Evolutionary conservation across 2,113 vertebrate species (phyloP).

Genomic region (Cairina moschata): DNA sequence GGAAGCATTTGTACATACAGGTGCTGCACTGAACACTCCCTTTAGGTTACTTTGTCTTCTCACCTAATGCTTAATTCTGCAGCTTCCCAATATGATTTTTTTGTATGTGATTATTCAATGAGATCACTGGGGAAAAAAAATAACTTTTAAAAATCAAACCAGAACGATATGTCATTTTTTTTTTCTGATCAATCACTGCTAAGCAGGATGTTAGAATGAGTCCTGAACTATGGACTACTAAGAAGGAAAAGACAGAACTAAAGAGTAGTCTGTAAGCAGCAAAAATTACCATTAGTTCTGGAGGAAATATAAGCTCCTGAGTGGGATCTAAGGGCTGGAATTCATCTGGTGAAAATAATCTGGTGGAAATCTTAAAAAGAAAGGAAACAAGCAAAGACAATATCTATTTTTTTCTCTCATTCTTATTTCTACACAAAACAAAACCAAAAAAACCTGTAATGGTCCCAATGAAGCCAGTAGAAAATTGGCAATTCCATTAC

Average conservation of each 20-base stretch:
- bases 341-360: slow-evolving; percentile 73
- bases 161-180: background rate
- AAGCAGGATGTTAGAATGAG: background rate
- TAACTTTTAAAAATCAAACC: background rate
- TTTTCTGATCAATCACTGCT: background rate
- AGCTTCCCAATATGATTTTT: background rate
- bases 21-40: background rate
- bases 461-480: background rate
- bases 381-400: background rate
- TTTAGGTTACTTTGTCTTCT: background rate
- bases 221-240: background rate
- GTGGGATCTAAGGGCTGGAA: slow-evolving; percentile 82
- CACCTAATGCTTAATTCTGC: background rate
- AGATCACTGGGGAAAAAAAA: background rate
- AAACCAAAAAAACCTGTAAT: background rate
- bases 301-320: slow-evolving; percentile 87
- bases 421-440: background rate
- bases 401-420: background rate
- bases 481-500: background rate
- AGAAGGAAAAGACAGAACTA: background rate
- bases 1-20: background rate
- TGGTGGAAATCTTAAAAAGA: slow-evolving; percentile 36
- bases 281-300: slow-evolving; percentile 80
- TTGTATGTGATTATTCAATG: background rate
- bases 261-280: background rate